These are phyloP conservation scores for Lasioglossum figueresi DNA, from an alignment of 2,888 invertebrate species.

Conservation along the genomic window DNA sequence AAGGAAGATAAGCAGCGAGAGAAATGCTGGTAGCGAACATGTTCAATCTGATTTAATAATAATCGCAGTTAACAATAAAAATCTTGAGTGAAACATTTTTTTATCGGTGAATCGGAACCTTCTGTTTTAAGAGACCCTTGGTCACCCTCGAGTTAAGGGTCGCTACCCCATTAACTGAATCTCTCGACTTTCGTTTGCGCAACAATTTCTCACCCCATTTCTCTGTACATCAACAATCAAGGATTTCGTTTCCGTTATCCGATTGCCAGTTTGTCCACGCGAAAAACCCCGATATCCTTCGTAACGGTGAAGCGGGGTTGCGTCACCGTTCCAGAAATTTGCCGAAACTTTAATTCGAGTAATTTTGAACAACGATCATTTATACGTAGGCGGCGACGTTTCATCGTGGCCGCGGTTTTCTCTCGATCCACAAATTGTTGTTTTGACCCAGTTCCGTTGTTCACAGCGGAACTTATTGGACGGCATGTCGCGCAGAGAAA, in stretches of 20 bases:
- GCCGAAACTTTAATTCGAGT: background rate
- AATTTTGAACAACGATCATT: background rate
- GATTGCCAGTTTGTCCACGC: background rate
- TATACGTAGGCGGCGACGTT: slow-evolving; percentile 11
- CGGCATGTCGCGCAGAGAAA: slow-evolving; percentile 55
- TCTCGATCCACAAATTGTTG: slow-evolving; percentile 43
- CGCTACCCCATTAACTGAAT: background rate
- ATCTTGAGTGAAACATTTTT: background rate
- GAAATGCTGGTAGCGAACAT: background rate
- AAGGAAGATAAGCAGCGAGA: background rate
- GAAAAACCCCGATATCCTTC: background rate
- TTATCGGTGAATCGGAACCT: background rate
- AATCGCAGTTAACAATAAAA: background rate
- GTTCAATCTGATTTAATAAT: background rate
- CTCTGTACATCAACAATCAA: background rate
- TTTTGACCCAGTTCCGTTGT: slow-evolving; percentile 38
- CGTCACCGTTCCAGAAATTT: background rate
- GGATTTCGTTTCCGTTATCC: background rate
- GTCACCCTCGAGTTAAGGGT: background rate
- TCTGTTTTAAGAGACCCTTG: background rate
- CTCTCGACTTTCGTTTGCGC: slow-evolving; percentile 6
- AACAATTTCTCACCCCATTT: background rate
- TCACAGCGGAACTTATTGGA: slow-evolving; percentile 44
- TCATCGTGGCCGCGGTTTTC: slow-evolving; percentile 25
- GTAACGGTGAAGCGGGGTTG: slow-evolving; percentile 4